Conservation (phyloP, 1,140 invertebrate genomes). For the Lasioglossum baleicum region DNA sequence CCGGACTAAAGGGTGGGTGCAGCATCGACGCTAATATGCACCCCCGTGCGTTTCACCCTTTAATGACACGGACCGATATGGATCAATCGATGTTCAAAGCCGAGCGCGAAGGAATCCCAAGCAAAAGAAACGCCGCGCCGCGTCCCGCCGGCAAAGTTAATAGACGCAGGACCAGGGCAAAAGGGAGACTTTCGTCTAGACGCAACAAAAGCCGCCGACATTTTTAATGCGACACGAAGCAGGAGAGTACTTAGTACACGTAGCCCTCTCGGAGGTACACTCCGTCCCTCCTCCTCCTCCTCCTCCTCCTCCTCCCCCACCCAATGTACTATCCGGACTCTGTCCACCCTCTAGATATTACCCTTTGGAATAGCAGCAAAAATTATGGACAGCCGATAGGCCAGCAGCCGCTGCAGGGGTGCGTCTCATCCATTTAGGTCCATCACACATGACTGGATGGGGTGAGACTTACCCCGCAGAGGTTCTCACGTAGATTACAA, state of each 20-base stretch:
- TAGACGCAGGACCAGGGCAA: neutral
- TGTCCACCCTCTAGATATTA: conserved; percentile 62
- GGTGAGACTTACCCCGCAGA: conserved; percentile 77
- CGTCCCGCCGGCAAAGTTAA: conserved; percentile 6
- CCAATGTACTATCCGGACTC: neutral
- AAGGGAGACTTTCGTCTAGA: conserved; percentile 53
- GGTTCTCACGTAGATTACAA: conserved; percentile 79
- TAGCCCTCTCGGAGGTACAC: conserved; percentile 49
- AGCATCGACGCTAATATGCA: neutral
- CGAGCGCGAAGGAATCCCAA: conserved; percentile 1
- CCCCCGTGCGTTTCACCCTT: neutral
- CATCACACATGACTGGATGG: conserved; percentile 80
- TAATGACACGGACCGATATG: conserved; percentile 17
- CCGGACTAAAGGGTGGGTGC: too few relatives aligned
- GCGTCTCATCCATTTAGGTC: conserved; percentile 81
- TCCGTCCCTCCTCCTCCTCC: conserved; percentile 23
- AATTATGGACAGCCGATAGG: conserved; percentile 74
- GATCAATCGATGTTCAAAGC: conserved; percentile 26
- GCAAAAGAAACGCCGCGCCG: conserved; percentile 27
- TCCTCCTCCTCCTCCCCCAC: conserved; percentile 37
- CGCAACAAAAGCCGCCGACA: conserved; percentile 55
- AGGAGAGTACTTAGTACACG: conserved; percentile 64
- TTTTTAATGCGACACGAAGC: conserved; percentile 59
- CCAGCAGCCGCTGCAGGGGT: conserved; percentile 70
- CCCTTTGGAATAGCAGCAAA: conserved; percentile 73